Percentiles rank a stretch among this genome's conserved stretches.
phyloP scores from a whole-genome alignment of 2,888 invertebrate species.

The Eretmocerus hayati region DNA sequence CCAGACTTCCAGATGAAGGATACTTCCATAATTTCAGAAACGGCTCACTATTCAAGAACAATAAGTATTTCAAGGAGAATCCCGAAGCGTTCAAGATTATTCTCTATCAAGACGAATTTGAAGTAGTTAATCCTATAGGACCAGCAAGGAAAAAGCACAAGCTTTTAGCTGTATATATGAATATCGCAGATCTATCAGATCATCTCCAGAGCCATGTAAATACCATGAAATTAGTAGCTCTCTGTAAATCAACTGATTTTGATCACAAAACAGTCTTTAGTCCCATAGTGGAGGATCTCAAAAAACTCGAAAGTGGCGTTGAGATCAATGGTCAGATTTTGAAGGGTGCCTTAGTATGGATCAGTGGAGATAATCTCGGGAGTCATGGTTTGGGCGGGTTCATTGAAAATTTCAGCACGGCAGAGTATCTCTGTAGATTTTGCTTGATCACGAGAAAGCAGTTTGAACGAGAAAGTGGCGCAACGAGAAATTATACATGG shows the following conservation, averaged over 20 bases:
- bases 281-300: constrained; percentile 25
- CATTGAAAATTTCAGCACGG: constrained; percentile 27
- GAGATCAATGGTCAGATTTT: constrained; percentile 4
- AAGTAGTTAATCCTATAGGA: constrained; percentile 33
- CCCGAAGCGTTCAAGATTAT: constrained; percentile 22
- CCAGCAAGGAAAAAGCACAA: constrained; percentile 30
- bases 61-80: constrained; percentile 12
- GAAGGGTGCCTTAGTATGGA: constrained; percentile 24
- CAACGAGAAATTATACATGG: not conserved
- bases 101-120: constrained; percentile 33
- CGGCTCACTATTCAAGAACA: constrained; percentile 9
- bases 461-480: not conserved
- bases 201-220: constrained; percentile 26
- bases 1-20: too few relatives aligned
- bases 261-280: constrained; percentile 24
- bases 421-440: constrained; percentile 28
- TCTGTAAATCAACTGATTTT: constrained; percentile 29
- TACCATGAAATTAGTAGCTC: constrained; percentile 29
- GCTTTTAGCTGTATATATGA: constrained; percentile 30
- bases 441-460: constrained; percentile 18
- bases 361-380: constrained; percentile 18
- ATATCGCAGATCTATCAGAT: constrained; percentile 26
- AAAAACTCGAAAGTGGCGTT: constrained; percentile 22
- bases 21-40: constrained; percentile 15
- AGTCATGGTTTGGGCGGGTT: constrained; percentile 32